Evolutionary conservation across 2,113 vertebrate species (phyloP).

Genomic region (Epinephelus lanceolatus): DNA sequence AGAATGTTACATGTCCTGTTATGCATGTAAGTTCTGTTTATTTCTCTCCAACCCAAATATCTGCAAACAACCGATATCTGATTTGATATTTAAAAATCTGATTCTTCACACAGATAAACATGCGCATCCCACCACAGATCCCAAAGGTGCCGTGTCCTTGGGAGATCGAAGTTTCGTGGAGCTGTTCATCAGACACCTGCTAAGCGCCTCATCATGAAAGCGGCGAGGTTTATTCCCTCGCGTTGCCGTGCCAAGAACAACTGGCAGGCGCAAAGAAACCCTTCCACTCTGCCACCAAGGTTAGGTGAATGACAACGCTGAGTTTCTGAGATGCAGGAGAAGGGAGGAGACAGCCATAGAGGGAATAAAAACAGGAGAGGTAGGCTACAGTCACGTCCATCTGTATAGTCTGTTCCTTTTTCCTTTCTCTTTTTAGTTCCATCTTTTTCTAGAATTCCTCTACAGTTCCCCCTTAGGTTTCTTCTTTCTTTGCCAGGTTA

Average conservation of each 20-base stretch:
- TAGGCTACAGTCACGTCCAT: conserved; percentile 28
- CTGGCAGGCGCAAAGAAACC: conserved; percentile 75
- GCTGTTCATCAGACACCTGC: conserved; percentile 78
- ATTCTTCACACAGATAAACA: conserved; percentile 48
- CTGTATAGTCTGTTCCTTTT: neutral
- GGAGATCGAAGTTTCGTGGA: conserved; percentile 64
- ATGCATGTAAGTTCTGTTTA: neutral
- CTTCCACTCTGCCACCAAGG: conserved; percentile 78
- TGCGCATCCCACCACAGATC: conserved; percentile 46
- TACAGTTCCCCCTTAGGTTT: neutral
- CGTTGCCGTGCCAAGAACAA: conserved; percentile 75
- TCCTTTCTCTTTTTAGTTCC: neutral
- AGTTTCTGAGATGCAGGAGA: conserved; percentile 64
- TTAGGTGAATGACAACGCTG: conserved; percentile 77
- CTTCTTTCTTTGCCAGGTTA: neutral
- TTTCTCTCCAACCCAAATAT: conserved; percentile 1
- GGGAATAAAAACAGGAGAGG: conserved; percentile 34
- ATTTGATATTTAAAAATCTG: conserved; percentile 45
- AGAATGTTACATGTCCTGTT: neutral
- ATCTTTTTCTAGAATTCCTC: conserved; percentile 20
- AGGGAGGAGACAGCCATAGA: conserved; percentile 41
- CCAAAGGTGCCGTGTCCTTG: conserved; percentile 70
- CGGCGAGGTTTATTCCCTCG: conserved; percentile 70
- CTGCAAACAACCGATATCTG: conserved; percentile 4
- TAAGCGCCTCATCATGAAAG: conserved; percentile 78